Base-by-base conservation (phyloP, 2,797 vertebrate genomes). In the Morelia viridis region DNA sequence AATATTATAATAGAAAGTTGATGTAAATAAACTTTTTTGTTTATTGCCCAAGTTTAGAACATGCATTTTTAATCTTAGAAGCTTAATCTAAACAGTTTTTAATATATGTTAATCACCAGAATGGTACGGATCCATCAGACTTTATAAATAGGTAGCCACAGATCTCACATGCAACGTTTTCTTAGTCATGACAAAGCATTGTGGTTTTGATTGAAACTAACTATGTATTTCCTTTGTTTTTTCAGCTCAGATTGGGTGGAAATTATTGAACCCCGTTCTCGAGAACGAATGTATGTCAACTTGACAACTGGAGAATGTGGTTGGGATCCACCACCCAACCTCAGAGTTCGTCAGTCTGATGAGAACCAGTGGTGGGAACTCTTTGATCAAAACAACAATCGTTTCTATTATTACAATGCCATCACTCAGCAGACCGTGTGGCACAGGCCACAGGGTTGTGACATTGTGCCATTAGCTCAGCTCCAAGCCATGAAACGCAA, bases 291-390 rank as follows among this genome's bases (percentile, higher is more conserved):
- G 98, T 99, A 98, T 0, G 98, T 99, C 90, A 99, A 99, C 96
- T 95, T 99, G 97, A 95, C 96, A 80, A 98, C 98, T 0, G 98
- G 98, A 0, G 98, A 99, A 96, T 99, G 98, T 11, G 98, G 98
- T 96, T 99, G 98, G 98, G 98, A 98, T 65, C 97, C 98, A 2
- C 98, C 98, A 31, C 15, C 96, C 11, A 97, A 98, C 28, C 97
- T 97, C 92, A 97, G 97, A 10, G 97, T 99, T 19, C 98, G 98
- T 41, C 98, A 98, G 95, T 97, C 98, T 0, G 98, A 98, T 93
- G 98, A 98, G 89, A 98, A 98, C 97, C 98, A 99, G 95, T 99
- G 98, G 98, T 99, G 98, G 98, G 98, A 99, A 95, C 98, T 99
- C 89, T 99, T 98, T 0, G 98, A 99, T 97, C 97, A 97, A 60